Base-by-base conservation (phyloP, 2,888 invertebrate species). In the Vesta saturnalis region DNA sequence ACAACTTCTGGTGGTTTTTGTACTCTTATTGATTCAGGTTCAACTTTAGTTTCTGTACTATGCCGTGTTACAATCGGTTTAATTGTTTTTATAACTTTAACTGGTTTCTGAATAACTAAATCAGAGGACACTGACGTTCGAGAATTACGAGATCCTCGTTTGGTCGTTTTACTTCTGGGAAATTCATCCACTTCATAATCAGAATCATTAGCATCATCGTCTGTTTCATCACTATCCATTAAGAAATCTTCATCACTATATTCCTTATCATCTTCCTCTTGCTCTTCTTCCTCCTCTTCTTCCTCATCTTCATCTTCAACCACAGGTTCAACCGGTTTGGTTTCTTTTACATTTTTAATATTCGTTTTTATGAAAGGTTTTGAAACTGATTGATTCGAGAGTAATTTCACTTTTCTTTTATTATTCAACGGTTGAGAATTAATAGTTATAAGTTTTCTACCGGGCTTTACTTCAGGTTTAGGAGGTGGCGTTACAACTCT, bases 221-320 rank as follows among this genome's bases (percentile, higher is more conserved):
- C 81, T 60, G 77, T 67, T 62, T 76, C 71, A 63, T 78, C 79
- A 49, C 81, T 87, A 69, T 87, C 87, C 73, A 83, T 21, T 6
- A 18, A 47, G 18, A 61, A 85, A 77, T 87, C 87, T 64, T 87
- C 86, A 67, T 89, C 87, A 39, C 87, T 87, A 52, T 87, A 88
- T 78, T 87, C 86, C 75, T 88, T 86, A 75, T 88, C 74, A 49
- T 76, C 60, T 8, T 64, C 47, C 18, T 67, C 67, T 15, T 43
- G 30, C 10, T 60, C 64, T n/a, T 70, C 67, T 35, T 60, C 64
- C 72, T 83, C 82, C 72, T 83, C 83, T 18, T 78, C 80, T 60
- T 77, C 68, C 57, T 76, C 71, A 64, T 87, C 87, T 52, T 52
- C 21, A 21, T 52, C 4, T 12, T 52, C 52, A 12, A 21, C 12